Evolutionary conservation across 2,797 vertebrate species (phyloP).

Genomic region (Manis javanica): DNA sequence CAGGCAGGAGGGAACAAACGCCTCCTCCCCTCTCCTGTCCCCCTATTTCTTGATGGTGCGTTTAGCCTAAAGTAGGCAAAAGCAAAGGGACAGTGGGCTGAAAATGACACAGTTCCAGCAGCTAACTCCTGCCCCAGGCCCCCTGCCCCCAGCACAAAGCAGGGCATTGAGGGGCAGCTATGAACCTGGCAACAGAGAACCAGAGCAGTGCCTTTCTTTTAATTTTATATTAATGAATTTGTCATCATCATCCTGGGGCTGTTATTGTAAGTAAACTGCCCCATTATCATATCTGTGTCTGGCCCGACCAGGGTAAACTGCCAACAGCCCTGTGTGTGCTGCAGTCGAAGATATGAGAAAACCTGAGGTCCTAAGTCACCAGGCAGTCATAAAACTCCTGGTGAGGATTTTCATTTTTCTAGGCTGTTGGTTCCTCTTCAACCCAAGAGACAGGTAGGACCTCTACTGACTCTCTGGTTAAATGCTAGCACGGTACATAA

Average conservation of each 20-base stretch:
- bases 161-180: neutral
- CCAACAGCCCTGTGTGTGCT: neutral
- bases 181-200: neutral
- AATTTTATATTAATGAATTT: neutral
- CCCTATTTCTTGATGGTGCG: neutral
- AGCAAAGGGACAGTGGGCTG: neutral
- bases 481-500: neutral
- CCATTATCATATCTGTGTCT: neutral
- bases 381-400: neutral
- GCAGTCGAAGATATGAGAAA: neutral
- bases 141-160: neutral
- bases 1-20: neutral
- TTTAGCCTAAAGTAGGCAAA: neutral
- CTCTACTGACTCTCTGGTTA: neutral
- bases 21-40: neutral
- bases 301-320: neutral
- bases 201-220: neutral
- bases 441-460: neutral
- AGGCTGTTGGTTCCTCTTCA: neutral
- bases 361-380: neutral
- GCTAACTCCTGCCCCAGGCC: neutral
- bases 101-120: neutral
- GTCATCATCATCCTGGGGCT: neutral
- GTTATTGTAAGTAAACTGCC: neutral
- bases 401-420: neutral